These are phyloP conservation scores for Calcarius ornatus DNA, from an alignment of 2,113 vertebrate genomes.

Conservation along the genomic window DNA sequence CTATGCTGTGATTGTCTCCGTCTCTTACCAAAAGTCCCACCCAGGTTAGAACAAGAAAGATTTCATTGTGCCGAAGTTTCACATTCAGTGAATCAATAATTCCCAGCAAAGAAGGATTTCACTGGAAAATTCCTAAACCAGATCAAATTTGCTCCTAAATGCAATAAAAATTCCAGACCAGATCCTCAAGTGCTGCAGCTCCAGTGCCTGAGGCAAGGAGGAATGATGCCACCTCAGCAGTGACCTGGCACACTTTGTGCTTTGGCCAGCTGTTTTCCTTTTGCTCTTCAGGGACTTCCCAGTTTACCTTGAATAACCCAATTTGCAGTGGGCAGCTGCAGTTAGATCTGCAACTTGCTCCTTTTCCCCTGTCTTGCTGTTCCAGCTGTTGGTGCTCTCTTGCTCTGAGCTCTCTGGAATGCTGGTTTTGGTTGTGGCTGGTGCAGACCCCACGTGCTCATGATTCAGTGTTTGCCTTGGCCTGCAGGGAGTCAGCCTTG, in stretches of 20 bases:
- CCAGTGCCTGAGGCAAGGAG: not conserved
- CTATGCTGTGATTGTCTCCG: not conserved
- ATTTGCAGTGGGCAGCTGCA: not conserved
- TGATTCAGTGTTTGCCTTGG: not conserved
- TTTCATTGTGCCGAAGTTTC: not conserved
- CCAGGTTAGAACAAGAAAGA: not conserved
- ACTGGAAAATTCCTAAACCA: not conserved
- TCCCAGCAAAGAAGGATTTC: not conserved
- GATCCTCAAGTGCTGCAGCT: not conserved
- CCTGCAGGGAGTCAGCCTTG: not conserved
- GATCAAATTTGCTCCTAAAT: not conserved
- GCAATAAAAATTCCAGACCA: not conserved
- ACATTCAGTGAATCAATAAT: not conserved
- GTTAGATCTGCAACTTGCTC: not conserved
- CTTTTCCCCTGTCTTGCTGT: not conserved
- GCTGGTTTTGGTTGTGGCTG: not conserved
- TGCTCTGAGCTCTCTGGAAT: not conserved
- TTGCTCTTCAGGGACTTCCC: not conserved
- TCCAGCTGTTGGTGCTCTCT: not conserved
- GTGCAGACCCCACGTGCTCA: not conserved
- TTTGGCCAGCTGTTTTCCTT: not conserved
- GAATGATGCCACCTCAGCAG: not conserved
- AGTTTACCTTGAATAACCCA: slow-evolving; percentile 13
- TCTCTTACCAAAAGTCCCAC: not conserved
- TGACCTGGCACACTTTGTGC: not conserved